A percentile compares a stretch with the other conserved stretches of the same genome.
phyloP scores from a whole-genome alignment of 53 echinoderm and acorn worm species.

The Paracentrotus lividus region DNA sequence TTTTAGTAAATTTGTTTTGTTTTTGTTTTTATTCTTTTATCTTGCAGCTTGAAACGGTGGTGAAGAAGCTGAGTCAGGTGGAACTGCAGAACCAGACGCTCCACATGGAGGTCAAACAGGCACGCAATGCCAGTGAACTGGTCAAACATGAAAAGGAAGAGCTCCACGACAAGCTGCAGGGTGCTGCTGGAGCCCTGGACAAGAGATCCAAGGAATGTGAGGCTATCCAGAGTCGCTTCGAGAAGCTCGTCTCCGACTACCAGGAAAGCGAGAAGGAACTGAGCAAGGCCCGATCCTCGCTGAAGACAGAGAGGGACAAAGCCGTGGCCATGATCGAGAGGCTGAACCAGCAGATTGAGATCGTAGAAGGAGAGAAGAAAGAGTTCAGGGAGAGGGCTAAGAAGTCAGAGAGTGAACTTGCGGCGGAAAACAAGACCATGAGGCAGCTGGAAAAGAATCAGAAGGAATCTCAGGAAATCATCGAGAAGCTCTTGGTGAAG shows the following conservation, averaged over 20 bases:
- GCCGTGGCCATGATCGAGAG: conserved; percentile 74
- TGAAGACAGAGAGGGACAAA: conserved; percentile 82
- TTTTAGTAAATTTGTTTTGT: no score
- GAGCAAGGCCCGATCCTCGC: conserved; percentile 65
- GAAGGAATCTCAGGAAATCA: conserved; percentile 68
- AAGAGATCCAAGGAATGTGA: conserved; percentile 70
- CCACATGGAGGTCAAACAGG: conserved; percentile 87
- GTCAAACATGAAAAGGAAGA: conserved; percentile 87
- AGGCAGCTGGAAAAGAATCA: conserved; percentile 69
- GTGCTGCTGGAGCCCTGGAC: conserved; percentile 46
- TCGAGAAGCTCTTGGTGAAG: conserved; percentile 51
- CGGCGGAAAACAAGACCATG: conserved; percentile 16
- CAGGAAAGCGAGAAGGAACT: conserved; percentile 78
- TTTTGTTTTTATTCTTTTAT: background rate
- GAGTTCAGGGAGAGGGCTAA: conserved; percentile 70
- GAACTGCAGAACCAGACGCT: conserved; percentile 84
- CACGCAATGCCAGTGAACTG: conserved; percentile 81
- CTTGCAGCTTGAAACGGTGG: conserved; percentile 89
- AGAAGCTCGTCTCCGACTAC: conserved; percentile 80
- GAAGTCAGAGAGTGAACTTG: conserved; percentile 32
- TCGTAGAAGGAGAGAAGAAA: conserved; percentile 78
- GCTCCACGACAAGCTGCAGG: conserved; percentile 69
- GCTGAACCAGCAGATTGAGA: conserved; percentile 76
- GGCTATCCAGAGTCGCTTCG: conserved; percentile 79
- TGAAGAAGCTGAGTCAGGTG: conserved; percentile 76